Base-by-base conservation (phyloP, 2,113 vertebrate genomes). In the Lepus timidus region DNA sequence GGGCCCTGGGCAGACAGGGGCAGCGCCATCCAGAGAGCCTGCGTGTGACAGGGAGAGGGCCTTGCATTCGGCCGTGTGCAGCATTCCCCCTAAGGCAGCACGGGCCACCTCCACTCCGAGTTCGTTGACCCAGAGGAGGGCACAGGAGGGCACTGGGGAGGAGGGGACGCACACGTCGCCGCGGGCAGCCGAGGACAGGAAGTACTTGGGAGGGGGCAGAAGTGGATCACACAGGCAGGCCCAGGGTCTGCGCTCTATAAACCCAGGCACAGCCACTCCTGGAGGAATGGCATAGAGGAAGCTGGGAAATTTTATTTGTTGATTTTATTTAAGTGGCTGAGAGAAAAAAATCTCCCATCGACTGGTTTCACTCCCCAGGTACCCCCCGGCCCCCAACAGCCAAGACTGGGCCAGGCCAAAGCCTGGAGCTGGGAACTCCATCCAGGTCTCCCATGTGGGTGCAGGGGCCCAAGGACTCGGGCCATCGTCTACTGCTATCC, bases 151-250 rank as follows among this genome's bases (percentile, higher is more conserved):
- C 55, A 17, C 67, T 33, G 19, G 20, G 13, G 27, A 14, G 10
- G 3, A 1, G 25, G 55, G 17, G n/a, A 44, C 0, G 0, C 5
- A n/a, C 31, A 1, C 0, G 9, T 74, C 16, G 4, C 49, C 16
- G 0, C 3, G 44, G 87, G n/a, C 61, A 0, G 0, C 25, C 25
- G 67, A 74, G 31, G 20, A n/a, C 13, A 67, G 58, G 71, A 33
- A n/a, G 0, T 65, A 25, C 13, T 44, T 76, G 76, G 10, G n/a
- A 23, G 9, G 12, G 23, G 68, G 44, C n/a, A 11, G 8, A 25
- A 31, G 0, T 55, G 44, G 74, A 31, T 44, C 33, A 1, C 64
- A 25, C 0, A 8, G 62, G 11, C 65, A 11, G 10, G 29, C 16
- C 5, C 1, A 13, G 29, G 22, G 27, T 36, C 90, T 55, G 0